Conservation (phyloP, 2,888 invertebrate species). For the Coelogynopora nodosa region DNA sequence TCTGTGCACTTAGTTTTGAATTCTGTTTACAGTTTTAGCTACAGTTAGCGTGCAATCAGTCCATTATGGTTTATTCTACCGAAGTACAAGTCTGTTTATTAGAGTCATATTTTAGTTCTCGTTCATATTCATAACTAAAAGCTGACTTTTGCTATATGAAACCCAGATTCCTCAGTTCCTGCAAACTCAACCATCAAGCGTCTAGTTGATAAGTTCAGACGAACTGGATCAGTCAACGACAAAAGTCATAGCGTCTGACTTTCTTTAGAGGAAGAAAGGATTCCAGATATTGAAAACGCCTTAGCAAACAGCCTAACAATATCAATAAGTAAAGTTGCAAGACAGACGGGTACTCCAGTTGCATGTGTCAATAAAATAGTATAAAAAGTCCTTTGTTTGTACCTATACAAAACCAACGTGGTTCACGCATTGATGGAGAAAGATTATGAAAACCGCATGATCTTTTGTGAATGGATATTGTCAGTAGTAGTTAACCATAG, state of each 20-base stretch:
- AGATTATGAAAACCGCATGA: constrained; percentile 7
- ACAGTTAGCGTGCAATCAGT: neutral
- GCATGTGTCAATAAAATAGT: neutral
- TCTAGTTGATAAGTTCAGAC: neutral
- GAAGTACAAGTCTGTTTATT: neutral
- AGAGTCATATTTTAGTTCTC: neutral
- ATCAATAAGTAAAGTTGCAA: neutral
- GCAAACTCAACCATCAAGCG: constrained; percentile 1
- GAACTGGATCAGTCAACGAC: constrained; percentile 1
- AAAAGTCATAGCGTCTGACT: neutral
- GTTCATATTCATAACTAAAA: neutral
- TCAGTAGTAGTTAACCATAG: constrained; percentile 16
- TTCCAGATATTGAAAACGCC: neutral
- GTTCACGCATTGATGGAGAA: neutral
- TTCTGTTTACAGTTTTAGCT: neutral
- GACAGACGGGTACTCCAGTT: neutral
- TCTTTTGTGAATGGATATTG: constrained; percentile 11
- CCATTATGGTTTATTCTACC: neutral
- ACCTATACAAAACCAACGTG: constrained; percentile 20
- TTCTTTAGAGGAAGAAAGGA: constrained; percentile 4
- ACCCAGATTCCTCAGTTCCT: neutral
- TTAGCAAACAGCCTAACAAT: neutral
- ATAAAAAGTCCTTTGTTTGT: neutral
- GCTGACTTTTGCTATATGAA: neutral
- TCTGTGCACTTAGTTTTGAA: neutral